Evolutionary conservation across 2,797 vertebrate species (phyloP).

Genomic region (Coracias cyanogaster): DNA sequence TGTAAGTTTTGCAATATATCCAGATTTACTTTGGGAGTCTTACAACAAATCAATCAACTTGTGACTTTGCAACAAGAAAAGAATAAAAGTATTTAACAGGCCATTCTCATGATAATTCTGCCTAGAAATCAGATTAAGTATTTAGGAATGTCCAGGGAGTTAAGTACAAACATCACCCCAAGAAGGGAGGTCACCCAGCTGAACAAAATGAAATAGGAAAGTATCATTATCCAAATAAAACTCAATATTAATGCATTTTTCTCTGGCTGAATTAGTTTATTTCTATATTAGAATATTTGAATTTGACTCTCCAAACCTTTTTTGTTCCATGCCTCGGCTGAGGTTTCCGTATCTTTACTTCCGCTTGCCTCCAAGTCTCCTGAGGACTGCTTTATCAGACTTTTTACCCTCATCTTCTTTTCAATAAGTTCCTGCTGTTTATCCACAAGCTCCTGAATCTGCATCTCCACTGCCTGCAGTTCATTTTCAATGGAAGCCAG

Average conservation of each 20-base stretch:
- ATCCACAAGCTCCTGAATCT: conserved; percentile 90
- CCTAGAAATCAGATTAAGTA: neutral
- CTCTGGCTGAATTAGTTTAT: neutral
- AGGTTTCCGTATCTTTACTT: conserved; percentile 74
- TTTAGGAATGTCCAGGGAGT: neutral
- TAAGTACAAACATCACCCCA: neutral
- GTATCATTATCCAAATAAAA: neutral
- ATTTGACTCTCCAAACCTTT: conserved; percentile 80
- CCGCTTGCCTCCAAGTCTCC: conserved; percentile 48
- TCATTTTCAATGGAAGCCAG: conserved; percentile 87
- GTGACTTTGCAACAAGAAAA: neutral
- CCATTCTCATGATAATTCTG: neutral
- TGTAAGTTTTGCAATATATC: neutral
- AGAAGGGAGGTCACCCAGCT: neutral
- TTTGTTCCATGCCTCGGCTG: conserved; percentile 82
- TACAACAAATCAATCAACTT: neutral
- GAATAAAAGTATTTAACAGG: neutral
- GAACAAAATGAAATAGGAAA: neutral
- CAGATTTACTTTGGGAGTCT: neutral
- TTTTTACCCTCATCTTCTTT: conserved; percentile 82
- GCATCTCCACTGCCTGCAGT: conserved; percentile 87
- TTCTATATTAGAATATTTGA: neutral
- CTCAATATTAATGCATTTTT: neutral
- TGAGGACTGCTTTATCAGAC: conserved; percentile 82
- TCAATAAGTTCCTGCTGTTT: conserved; percentile 86